phyloP scores from a whole-genome alignment of 2,888 invertebrate genomes.

The Mylabris sibirica region DNA sequence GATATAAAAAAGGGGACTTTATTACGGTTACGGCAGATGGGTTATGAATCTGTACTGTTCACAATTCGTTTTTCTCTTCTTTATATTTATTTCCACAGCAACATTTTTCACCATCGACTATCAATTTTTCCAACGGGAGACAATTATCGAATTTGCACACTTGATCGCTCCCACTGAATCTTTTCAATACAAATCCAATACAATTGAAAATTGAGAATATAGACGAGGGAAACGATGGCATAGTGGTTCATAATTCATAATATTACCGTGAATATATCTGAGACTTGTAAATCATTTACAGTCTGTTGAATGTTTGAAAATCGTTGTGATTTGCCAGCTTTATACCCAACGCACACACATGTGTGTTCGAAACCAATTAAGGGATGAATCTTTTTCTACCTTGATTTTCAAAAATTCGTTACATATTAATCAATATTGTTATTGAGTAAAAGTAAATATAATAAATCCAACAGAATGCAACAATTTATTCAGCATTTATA shows the following conservation, averaged over 20 bases:
- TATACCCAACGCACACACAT: too few relatives aligned
- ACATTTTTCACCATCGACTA: neutral
- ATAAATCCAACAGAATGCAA: neutral
- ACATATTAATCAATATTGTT: neutral
- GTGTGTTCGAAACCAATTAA: too few relatives aligned
- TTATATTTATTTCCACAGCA: conserved; percentile 33
- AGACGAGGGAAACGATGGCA: conserved; percentile 42
- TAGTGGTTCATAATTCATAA: conserved; percentile 51
- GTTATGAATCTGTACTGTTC: conserved; percentile 14
- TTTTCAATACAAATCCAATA: conserved; percentile 53
- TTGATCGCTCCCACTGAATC: neutral
- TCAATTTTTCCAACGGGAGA: neutral
- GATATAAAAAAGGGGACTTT: conserved; percentile 47
- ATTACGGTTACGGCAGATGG: conserved; percentile 43
- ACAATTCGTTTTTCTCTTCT: conserved; percentile 32
- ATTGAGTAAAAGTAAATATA: neutral
- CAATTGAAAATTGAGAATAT: conserved; percentile 49
- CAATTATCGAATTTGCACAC: conserved; percentile 7
- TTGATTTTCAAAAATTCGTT: conserved; percentile 29
- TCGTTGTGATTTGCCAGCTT: conserved; percentile 47
- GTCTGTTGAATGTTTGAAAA: conserved; percentile 53
- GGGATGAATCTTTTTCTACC: too few relatives aligned
- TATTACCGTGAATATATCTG: conserved; percentile 52
- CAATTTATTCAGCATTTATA: conserved; percentile 7
- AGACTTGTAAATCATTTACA: conserved; percentile 56